Evolutionary conservation across 2,888 invertebrate genomes (phyloP).

Genomic region (Dicyrtomina minuta): DNA sequence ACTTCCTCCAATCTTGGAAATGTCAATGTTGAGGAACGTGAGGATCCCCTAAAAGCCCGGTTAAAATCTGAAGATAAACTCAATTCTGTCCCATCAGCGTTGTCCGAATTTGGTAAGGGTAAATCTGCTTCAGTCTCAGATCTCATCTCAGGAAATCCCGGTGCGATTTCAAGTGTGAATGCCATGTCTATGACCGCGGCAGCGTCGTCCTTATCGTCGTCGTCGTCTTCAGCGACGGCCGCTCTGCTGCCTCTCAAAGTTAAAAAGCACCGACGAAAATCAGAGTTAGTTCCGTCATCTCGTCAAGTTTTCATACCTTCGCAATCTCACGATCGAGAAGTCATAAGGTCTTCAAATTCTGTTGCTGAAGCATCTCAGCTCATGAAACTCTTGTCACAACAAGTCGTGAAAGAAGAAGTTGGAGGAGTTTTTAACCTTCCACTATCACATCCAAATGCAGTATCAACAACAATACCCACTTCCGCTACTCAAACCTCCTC

Average conservation of each 20-base stretch:
- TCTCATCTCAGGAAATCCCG: conserved; percentile 33
- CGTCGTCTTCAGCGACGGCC: conserved; percentile 3
- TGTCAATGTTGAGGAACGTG: conserved; percentile 13
- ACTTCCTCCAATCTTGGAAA: background rate
- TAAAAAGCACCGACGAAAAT: conserved; percentile 32
- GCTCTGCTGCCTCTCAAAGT: conserved; percentile 13
- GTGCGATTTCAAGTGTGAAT: conserved; percentile 7
- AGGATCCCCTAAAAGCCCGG: conserved; percentile 30
- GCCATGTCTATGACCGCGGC: conserved; percentile 1
- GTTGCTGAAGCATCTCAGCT: conserved; percentile 26
- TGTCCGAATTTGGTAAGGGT: background rate
- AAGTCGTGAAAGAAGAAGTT: conserved; percentile 22
- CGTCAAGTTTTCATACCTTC: conserved; percentile 23
- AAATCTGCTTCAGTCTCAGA: conserved; percentile 28
- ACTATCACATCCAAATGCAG: background rate
- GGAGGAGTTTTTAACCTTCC: background rate
- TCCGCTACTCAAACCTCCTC: background rate
- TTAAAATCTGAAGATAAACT: conserved; percentile 26
- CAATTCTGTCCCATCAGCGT: background rate
- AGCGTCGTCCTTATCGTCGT: background rate
- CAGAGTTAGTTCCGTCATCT: conserved; percentile 21
- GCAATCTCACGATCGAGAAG: conserved; percentile 21
- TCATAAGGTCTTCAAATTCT: conserved; percentile 6
- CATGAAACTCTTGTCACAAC: conserved; percentile 31
- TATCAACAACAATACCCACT: background rate